phyloP scores from a whole-genome alignment of 2,113 vertebrate species.

The Hyla sarda region DNA sequence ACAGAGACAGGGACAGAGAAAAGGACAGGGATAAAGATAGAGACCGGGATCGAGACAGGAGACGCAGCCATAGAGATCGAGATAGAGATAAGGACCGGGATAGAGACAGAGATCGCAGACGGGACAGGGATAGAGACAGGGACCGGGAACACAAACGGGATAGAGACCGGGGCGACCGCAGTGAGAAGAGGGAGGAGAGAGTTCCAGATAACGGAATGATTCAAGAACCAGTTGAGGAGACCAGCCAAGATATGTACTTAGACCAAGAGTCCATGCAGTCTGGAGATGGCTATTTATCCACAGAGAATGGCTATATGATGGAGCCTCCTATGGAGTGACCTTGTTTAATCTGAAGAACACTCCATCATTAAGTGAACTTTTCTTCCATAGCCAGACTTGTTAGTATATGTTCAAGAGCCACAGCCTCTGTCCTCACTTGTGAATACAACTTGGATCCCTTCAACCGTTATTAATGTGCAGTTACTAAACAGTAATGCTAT shows the following conservation, averaged over 20 bases:
- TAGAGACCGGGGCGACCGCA: constrained; percentile 66
- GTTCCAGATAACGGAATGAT: constrained; percentile 73
- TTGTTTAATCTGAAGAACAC: constrained; percentile 63
- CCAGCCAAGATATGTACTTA: constrained; percentile 82
- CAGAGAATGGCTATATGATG: constrained; percentile 89
- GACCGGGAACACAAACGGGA: constrained; percentile 74
- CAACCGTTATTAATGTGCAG: not conserved
- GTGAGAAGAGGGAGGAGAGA: constrained; percentile 72
- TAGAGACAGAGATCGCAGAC: constrained; percentile 79
- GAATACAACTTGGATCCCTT: constrained; percentile 12
- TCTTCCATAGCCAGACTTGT: constrained; percentile 32
- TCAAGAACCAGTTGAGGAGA: constrained; percentile 76
- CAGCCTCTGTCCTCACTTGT: constrained; percentile 16
- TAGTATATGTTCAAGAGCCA: constrained; percentile 1
- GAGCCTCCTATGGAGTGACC: constrained; percentile 80
- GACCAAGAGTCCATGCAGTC: constrained; percentile 80
- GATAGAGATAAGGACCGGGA: constrained; percentile 73
- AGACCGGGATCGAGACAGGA: constrained; percentile 70
- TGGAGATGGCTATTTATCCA: constrained; percentile 82
- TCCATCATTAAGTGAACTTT: constrained; percentile 21
- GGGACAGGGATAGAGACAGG: constrained; percentile 76
- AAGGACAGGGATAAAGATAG: constrained; percentile 71
- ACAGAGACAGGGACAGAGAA: constrained; percentile 69
- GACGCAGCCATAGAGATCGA: constrained; percentile 68
- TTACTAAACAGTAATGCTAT: constrained; percentile 34